Evolutionary conservation across 2,113 vertebrate genomes (phyloP).

Genomic region (Notarius quadriscutis): DNA sequence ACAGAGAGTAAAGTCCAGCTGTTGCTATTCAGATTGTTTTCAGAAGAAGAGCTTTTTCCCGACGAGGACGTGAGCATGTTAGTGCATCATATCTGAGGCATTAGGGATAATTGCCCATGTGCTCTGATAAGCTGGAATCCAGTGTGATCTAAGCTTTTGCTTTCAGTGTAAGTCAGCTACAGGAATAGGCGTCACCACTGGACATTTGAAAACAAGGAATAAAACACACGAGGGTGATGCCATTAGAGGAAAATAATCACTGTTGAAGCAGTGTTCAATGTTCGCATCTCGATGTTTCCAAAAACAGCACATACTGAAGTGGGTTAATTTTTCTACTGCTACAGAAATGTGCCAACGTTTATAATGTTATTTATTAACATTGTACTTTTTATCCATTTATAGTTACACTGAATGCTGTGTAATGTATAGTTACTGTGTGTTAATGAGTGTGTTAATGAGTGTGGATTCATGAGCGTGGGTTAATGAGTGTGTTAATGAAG

Average conservation of each 20-base stretch:
- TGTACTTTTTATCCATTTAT: neutral
- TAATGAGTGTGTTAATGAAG: neutral
- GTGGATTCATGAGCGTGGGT: neutral
- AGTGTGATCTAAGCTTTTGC: conserved; percentile 24
- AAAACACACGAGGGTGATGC: neutral
- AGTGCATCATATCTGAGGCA: conserved; percentile 30
- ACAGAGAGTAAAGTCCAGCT: conserved; percentile 60
- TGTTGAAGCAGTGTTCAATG: neutral
- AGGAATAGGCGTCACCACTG: neutral
- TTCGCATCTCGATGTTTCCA: neutral
- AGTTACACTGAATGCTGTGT: neutral
- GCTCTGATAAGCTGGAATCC: conserved; percentile 54
- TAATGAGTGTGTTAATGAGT: neutral
- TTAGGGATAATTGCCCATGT: conserved; percentile 58
- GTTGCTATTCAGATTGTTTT: conserved; percentile 1
- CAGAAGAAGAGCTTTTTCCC: conserved; percentile 18
- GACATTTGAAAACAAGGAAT: neutral
- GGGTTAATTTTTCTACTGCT: neutral
- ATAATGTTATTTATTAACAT: neutral
- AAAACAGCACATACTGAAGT: neutral
- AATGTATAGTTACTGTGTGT: neutral
- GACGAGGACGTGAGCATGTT: neutral
- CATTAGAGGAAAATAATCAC: neutral
- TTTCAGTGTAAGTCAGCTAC: neutral
- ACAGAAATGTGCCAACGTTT: neutral